phyloP scores from a whole-genome alignment of 2,888 invertebrate genomes.

The Clepsis dumicolana region DNA sequence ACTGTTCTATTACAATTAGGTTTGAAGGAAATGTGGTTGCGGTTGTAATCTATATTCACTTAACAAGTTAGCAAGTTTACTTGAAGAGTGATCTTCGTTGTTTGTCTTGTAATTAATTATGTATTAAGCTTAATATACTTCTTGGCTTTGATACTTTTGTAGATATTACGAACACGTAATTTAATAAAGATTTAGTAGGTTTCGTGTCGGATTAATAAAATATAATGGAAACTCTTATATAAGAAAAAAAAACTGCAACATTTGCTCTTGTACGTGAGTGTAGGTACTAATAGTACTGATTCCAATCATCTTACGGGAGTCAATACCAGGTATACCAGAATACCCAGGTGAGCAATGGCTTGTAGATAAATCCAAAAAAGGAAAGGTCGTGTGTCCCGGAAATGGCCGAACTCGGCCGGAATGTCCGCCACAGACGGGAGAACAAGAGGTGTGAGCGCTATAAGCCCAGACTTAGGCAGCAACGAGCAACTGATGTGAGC shows the following conservation, averaged over 20 bases:
- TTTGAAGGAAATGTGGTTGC: background rate
- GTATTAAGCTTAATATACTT: background rate
- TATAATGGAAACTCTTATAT: too few species aligned
- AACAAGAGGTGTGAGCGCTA: background rate
- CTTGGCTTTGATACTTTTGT: background rate
- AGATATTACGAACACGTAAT: background rate
- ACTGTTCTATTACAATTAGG: slow-evolving; percentile 25
- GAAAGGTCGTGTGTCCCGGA: slow-evolving; percentile 7
- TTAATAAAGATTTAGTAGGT: too few species aligned
- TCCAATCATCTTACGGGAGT: too few species aligned
- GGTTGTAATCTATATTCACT: background rate
- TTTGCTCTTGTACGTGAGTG: too few species aligned
- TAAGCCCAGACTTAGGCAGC: background rate
- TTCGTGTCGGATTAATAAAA: too few species aligned
- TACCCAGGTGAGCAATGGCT: background rate
- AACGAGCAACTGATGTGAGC: background rate
- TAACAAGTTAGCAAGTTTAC: background rate
- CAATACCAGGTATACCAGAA: background rate
- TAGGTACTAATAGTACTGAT: background rate
- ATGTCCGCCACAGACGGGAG: slow-evolving; percentile 3
- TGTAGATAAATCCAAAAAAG: slow-evolving; percentile 4
- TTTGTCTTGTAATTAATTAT: background rate
- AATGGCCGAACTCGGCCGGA: slow-evolving; percentile 11
- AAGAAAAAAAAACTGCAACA: too few species aligned
- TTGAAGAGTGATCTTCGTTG: background rate